These are phyloP conservation scores for Drosophila quadrilineata DNA, from an alignment of 1,140 invertebrate species.

Conservation along the genomic window DNA sequence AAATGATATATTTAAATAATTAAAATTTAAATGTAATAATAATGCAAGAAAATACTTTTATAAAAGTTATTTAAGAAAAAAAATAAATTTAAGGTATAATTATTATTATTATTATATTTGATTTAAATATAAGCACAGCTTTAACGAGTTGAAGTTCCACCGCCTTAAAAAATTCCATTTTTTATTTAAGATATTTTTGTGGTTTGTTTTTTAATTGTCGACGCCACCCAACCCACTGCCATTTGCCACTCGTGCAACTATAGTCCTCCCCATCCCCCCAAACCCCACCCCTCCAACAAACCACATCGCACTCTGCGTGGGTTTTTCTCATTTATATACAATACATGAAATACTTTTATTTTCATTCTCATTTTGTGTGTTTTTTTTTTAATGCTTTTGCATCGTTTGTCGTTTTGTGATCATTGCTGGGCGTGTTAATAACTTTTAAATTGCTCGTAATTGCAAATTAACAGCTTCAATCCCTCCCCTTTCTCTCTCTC, in stretches of 20 bases:
- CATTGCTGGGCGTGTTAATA: constrained; percentile 58
- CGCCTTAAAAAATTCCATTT: too few relatives aligned
- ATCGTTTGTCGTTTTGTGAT: constrained; percentile 10
- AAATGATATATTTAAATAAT: too few relatives aligned
- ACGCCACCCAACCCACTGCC: constrained; percentile 28
- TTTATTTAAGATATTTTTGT: neutral
- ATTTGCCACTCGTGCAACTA: too few relatives aligned
- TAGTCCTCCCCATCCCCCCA: too few relatives aligned
- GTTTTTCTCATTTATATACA: constrained; percentile 10
- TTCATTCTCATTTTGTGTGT: neutral
- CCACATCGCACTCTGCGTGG: constrained; percentile 38
- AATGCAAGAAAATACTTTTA: neutral
- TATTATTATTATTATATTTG: neutral
- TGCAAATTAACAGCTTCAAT: constrained; percentile 44
- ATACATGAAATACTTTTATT: constrained; percentile 14
- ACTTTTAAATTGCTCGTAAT: constrained; percentile 72
- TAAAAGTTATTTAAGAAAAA: too few relatives aligned
- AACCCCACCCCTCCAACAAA: too few relatives aligned
- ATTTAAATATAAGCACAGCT: too few relatives aligned
- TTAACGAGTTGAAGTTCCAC: too few relatives aligned
- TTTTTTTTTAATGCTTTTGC: constrained; percentile 34
- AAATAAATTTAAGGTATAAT: neutral
- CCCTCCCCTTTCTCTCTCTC: too few relatives aligned
- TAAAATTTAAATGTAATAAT: too few relatives aligned
- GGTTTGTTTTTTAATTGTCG: neutral